These are phyloP conservation scores for Eristalinus sepulchralis DNA, from an alignment of 2,888 invertebrate species.

Conservation along the genomic window DNA sequence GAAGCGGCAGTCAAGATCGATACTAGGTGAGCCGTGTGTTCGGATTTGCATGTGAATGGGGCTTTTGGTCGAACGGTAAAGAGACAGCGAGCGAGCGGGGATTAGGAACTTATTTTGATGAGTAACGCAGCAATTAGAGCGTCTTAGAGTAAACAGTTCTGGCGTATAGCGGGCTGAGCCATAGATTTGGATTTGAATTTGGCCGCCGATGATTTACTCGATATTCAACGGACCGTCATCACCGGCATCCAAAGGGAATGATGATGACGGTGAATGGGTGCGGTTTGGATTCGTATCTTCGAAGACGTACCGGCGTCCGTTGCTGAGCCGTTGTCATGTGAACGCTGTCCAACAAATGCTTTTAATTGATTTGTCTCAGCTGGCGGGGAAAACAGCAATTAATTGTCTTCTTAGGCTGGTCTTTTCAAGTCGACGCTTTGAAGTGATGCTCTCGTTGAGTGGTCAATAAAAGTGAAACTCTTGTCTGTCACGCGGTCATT, in stretches of 20 bases:
- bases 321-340: neutral
- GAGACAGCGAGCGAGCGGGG: conserved; percentile 1
- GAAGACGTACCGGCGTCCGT: neutral
- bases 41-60: conserved; percentile 31
- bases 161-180: neutral
- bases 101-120: conserved; percentile 19
- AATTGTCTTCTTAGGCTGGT: neutral
- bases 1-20: conserved; percentile 27
- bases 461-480: neutral
- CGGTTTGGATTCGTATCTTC: neutral
- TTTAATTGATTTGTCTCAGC: neutral
- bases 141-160: conserved; percentile 2
- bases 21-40: neutral
- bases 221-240: neutral
- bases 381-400: neutral
- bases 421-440: neutral
- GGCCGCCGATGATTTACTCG: neutral
- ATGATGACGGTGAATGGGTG: neutral
- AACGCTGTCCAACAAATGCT: neutral
- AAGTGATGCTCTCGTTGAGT: neutral
- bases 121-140: conserved; percentile 16
- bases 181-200: conserved; percentile 5
- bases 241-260: neutral
- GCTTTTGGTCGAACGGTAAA: neutral
- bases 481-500: neutral